Conservation (phyloP, 1,140 invertebrate genomes). For the Neodiprion pinetum region DNA sequence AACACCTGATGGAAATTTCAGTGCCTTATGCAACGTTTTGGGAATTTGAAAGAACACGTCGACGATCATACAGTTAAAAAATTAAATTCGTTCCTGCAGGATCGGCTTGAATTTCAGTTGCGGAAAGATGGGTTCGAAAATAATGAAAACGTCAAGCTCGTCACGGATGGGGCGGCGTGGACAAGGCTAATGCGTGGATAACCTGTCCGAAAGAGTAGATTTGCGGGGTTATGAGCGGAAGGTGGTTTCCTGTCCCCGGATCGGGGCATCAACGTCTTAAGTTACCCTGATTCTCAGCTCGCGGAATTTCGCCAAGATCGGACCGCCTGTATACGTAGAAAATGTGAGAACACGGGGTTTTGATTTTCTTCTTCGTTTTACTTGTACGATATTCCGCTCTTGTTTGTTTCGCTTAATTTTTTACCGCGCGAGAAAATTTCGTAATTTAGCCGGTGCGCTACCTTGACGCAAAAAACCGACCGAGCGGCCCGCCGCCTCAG, state of each 20-base stretch:
- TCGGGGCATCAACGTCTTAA: not conserved
- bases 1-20: too few species aligned
- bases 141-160: not conserved
- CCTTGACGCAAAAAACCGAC: not conserved
- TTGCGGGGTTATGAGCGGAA: too few species aligned
- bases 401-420: not conserved
- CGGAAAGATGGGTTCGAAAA: not conserved
- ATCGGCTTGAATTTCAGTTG: not conserved
- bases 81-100: not conserved
- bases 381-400: too few species aligned
- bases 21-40: too few species aligned
- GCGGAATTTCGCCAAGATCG: not conserved
- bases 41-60: too few species aligned
- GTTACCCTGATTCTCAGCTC: not conserved
- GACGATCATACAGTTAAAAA: too few species aligned
- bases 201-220: too few species aligned
- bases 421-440: not conserved
- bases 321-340: not conserved
- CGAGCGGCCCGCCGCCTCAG: not conserved
- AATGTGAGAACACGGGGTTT: not conserved
- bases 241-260: not conserved
- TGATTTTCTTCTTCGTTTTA: not conserved
- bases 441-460: not conserved
- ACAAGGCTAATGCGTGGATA: not conserved
- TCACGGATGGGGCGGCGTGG: not conserved